Evolutionary conservation across 2,113 vertebrate genomes (phyloP).

Genomic region (Carassius auratus): DNA sequence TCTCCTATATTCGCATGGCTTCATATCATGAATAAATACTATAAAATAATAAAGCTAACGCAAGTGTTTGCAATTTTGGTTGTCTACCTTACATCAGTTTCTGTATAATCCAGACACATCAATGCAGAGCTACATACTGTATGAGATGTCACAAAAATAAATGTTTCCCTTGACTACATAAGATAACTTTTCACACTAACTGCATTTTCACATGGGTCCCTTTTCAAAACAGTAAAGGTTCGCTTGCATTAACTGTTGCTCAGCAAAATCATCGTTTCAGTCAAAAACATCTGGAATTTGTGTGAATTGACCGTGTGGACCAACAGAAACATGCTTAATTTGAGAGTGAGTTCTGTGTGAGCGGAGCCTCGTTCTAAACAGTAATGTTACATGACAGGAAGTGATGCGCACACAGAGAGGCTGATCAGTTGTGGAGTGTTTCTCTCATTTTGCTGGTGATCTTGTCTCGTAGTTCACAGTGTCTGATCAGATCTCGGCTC

Average conservation of each 20-base stretch:
- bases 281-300: no score
- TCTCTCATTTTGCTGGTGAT: slow-evolving; percentile 83
- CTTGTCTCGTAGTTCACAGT: slow-evolving; percentile 83
- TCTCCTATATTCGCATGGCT: neutral
- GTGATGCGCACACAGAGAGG: slow-evolving; percentile 7
- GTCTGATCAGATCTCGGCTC: slow-evolving; percentile 87
- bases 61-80: neutral
- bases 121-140: neutral
- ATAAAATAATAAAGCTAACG: neutral
- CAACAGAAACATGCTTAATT: neutral
- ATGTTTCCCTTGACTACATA: slow-evolving; percentile 35
- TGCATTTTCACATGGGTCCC: neutral
- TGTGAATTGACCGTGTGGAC: neutral
- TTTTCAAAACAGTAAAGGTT: slow-evolving; percentile 29
- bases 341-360: neutral
- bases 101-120: neutral
- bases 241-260: neutral
- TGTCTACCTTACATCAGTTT: neutral
- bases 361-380: neutral
- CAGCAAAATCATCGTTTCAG: no score
- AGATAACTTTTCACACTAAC: neutral
- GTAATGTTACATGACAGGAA: neutral
- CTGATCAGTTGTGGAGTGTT: slow-evolving; percentile 73
- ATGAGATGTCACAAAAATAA: slow-evolving; percentile 6
- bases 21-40: slow-evolving; percentile 1